phyloP scores from a whole-genome alignment of 2,113 vertebrate species.

The Syngnathus scovelli region DNA sequence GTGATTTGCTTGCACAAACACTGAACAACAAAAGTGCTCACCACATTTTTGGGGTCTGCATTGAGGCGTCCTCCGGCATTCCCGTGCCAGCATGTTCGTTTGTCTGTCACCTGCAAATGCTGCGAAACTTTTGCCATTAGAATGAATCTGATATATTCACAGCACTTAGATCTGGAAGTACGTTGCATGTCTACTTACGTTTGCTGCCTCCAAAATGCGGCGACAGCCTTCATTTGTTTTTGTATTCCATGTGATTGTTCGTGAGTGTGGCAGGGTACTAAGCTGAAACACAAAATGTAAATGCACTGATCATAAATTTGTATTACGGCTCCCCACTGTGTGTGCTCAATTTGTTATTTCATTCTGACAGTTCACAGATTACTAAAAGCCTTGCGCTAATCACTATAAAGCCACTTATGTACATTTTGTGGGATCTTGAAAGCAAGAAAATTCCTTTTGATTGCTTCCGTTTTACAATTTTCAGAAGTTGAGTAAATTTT shows the following conservation, averaged over 20 bases:
- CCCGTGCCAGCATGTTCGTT: constrained; percentile 91
- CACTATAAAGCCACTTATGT: not conserved
- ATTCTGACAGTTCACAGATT: not conserved
- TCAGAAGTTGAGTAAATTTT: no score
- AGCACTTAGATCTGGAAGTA: not conserved
- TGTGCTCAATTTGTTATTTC: not conserved
- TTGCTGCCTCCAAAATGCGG: constrained; percentile 71
- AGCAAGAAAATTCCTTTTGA: no score
- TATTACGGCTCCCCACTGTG: not conserved
- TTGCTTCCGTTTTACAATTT: no score
- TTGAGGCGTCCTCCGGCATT: constrained; percentile 85
- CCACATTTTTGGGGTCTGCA: constrained; percentile 92
- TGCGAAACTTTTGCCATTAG: constrained; percentile 41
- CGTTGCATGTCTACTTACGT: constrained; percentile 58
- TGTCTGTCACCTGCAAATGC: constrained; percentile 75
- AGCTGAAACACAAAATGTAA: constrained; percentile 41
- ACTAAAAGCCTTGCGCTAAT: not conserved
- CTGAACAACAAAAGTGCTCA: constrained; percentile 58
- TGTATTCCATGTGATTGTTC: constrained; percentile 65
- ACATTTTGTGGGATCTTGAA: no score
- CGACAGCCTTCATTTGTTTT: constrained; percentile 59
- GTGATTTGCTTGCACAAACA: not conserved
- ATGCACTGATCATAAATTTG: not conserved
- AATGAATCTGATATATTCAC: not conserved
- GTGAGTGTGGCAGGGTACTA: constrained; percentile 46